phyloP scores from a whole-genome alignment of 2,113 vertebrate species.

The Pelecanoides urinatrix region DNA sequence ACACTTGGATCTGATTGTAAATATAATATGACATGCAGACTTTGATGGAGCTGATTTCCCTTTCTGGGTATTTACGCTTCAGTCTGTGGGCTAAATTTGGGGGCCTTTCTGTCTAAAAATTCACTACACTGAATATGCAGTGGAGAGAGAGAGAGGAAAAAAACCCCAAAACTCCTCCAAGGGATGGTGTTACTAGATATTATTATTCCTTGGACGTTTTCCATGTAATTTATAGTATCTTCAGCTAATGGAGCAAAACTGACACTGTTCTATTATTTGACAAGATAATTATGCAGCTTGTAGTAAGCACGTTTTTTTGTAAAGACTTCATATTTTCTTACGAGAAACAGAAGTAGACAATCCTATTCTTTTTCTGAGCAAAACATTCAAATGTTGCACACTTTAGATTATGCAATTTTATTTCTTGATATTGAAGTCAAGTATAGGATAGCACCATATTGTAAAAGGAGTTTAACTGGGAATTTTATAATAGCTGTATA shows the following conservation, averaged over 20 bases:
- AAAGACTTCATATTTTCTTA: background rate
- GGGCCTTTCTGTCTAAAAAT: constrained; percentile 34
- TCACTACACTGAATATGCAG: background rate
- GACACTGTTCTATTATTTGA: background rate
- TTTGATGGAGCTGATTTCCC: background rate
- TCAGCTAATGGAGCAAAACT: constrained; percentile 8
- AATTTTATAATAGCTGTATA: background rate
- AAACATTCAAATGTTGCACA: background rate
- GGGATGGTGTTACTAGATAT: background rate
- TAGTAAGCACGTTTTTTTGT: constrained; percentile 7
- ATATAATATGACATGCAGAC: constrained; percentile 6
- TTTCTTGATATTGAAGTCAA: background rate
- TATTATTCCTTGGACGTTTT: constrained; percentile 13
- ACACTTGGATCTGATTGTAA: background rate
- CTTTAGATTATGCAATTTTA: background rate
- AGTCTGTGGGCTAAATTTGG: background rate
- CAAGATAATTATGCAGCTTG: background rate
- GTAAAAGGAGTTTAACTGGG: background rate
- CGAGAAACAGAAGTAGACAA: background rate
- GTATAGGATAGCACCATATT: background rate
- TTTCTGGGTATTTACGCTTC: background rate
- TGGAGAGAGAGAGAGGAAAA: background rate
- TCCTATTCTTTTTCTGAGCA: background rate
- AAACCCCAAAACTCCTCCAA: background rate
- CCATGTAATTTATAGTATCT: background rate